Conservation (phyloP, 1,140 invertebrate genomes). For the Aphelinus certus region DNA sequence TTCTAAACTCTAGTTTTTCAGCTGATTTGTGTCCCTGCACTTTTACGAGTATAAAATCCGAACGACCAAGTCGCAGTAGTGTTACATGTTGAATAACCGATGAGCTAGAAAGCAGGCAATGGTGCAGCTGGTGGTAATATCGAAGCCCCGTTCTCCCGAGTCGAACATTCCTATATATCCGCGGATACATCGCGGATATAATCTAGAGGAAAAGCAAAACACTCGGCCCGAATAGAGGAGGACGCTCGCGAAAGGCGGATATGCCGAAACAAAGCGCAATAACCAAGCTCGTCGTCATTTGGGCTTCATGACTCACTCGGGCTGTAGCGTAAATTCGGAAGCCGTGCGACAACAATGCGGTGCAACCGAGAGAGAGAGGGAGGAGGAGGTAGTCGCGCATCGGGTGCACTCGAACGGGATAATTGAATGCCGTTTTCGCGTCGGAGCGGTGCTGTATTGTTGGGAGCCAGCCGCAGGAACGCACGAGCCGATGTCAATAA, state of each 20-base stretch:
- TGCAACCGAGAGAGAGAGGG: slow-evolving; percentile 3
- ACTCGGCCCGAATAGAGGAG: neutral
- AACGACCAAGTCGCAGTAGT: too few species aligned
- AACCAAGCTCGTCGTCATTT: neutral
- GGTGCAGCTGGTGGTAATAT: too few species aligned
- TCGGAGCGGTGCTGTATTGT: slow-evolving; percentile 50
- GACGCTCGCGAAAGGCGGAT: neutral
- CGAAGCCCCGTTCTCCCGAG: too few species aligned
- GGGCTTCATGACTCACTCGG: neutral
- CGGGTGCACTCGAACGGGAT: slow-evolving; percentile 49
- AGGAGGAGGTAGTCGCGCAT: slow-evolving; percentile 28
- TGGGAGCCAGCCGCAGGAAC: slow-evolving; percentile 56
- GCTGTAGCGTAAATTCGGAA: slow-evolving; percentile 13
- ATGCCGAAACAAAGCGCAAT: neutral
- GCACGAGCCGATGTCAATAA: slow-evolving; percentile 49
- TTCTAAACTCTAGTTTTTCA: too few species aligned
- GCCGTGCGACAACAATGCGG: slow-evolving; percentile 23
- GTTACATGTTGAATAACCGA: too few species aligned
- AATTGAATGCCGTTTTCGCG: slow-evolving; percentile 56
- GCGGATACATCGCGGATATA: too few species aligned
- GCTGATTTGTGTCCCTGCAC: too few species aligned
- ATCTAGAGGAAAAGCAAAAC: too few species aligned
- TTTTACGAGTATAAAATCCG: too few species aligned
- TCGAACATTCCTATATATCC: too few species aligned
- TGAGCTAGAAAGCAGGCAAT: too few species aligned